Evolutionary conservation across 2,797 vertebrate species (phyloP), one percentile per base, ranked within the genome.

Genomic region (Pangasius larnaudii): DNA sequence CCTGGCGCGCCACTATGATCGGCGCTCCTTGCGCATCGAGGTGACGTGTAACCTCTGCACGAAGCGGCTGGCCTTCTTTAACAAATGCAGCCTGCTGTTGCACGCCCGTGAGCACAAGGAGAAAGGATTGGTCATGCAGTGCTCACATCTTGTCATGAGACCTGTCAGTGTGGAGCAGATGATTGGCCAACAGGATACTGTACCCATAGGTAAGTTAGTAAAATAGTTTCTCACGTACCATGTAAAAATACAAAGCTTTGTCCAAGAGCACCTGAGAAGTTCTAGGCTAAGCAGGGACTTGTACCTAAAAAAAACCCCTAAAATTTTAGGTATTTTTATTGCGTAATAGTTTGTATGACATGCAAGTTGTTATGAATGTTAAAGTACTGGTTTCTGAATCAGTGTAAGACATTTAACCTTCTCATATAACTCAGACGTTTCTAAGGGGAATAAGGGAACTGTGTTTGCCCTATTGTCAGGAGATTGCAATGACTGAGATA

Each of bases 81-180:
- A 99, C 96, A 99, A 99, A 93, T 99, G 98, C 95, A 99, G 98
- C 90, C 93, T 99, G 81, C 96, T 99, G 0, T 92, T 99, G 49
- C 98, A 99, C 0, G 98, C 98, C 10, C 96, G 98, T 0, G 98
- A 99, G 93, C 98, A 99, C 96, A 99, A 99, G 95, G 98, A 99
- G 93, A 97, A 94, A 83, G 98, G 98, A 0, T 93, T 99, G 89
- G 98, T 99, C 85, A 99, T 99, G 98, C 98, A 99, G 94, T 99
- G 98, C 90, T 99, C 98, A 0, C 98, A 99, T 85, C 93, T 99
- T 88, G 97, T 99, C 85, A 99, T 99, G 98, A 94, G 97, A 53
- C 98, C 98, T 0, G 95, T 99, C 0, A 96, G 97, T 0, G 89
- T 99, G 88, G 98, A 99, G 89, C 98, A 98, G 93, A 99, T 99